These are phyloP conservation scores for Ptychochromis oligacanthus DNA, from an alignment of 2,113 vertebrate genomes.

Conservation along the genomic window DNA sequence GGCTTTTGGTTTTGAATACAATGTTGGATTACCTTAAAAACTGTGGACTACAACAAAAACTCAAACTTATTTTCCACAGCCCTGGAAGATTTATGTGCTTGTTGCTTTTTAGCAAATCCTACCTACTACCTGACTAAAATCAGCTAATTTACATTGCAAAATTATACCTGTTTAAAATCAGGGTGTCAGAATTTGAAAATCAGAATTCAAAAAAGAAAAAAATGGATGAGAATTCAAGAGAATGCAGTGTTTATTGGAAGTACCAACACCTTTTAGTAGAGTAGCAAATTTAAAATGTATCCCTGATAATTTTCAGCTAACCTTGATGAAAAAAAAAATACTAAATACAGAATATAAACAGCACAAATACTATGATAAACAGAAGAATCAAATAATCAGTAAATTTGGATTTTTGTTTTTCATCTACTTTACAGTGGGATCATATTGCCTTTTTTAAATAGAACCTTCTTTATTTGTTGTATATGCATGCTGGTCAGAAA, in stretches of 20 bases:
- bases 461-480: background rate
- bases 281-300: constrained; percentile 19
- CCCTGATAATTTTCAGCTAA: background rate
- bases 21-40: too few species aligned
- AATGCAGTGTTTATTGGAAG: constrained; percentile 31
- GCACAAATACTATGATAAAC: constrained; percentile 33
- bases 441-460: constrained; percentile 30
- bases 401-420: background rate
- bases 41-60: too few species aligned
- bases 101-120: too few species aligned
- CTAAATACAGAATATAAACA: constrained; percentile 13
- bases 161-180: too few species aligned
- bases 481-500: constrained; percentile 14
- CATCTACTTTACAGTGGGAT: background rate
- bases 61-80: too few species aligned
- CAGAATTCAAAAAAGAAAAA: background rate
- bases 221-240: background rate
- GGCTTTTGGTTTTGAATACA: too few species aligned
- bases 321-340: constrained; percentile 45
- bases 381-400: background rate
- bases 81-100: too few species aligned
- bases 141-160: too few species aligned
- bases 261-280: constrained; percentile 28
- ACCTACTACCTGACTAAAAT: too few species aligned
- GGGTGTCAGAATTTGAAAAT: too few species aligned